phyloP scores from a whole-genome alignment of 2,113 vertebrate species.

The Tachycineta bicolor region DNA sequence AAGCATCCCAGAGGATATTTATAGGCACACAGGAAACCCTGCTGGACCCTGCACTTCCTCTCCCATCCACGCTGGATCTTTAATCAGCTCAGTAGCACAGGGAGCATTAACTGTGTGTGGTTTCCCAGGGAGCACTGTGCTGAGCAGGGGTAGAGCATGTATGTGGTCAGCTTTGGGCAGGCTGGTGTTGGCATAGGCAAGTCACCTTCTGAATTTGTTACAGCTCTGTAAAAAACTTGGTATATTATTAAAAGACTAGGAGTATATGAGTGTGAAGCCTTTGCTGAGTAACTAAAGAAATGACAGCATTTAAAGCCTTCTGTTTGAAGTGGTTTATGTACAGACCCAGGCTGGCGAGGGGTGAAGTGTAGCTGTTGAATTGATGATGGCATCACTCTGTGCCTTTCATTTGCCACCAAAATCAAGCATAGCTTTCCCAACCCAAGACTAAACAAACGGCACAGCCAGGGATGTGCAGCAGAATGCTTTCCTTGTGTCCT shows the following conservation, averaged over 20 bases:
- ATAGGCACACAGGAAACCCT: neutral
- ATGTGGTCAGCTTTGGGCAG: rapidly evolving
- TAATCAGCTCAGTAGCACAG: neutral
- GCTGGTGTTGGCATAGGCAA: neutral
- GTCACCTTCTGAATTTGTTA: neutral
- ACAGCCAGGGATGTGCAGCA: no score
- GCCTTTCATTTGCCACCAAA: neutral
- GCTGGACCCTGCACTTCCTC: neutral
- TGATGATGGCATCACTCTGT: neutral
- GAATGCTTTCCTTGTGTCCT: neutral
- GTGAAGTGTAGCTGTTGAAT: neutral
- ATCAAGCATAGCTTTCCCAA: neutral
- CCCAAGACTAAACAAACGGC: neutral
- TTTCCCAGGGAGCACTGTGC: neutral
- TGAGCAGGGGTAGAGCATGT: neutral
- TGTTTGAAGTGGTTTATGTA: neutral
- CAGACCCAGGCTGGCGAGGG: neutral
- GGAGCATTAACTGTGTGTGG: neutral
- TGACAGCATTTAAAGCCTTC: neutral
- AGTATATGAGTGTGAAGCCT: neutral
- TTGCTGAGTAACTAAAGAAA: neutral
- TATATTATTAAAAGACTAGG: neutral
- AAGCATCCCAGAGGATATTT: neutral
- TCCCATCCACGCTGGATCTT: neutral
- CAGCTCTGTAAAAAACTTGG: neutral